phyloP scores from a whole-genome alignment of 2,113 vertebrate genomes.

The Fulica atra region DNA sequence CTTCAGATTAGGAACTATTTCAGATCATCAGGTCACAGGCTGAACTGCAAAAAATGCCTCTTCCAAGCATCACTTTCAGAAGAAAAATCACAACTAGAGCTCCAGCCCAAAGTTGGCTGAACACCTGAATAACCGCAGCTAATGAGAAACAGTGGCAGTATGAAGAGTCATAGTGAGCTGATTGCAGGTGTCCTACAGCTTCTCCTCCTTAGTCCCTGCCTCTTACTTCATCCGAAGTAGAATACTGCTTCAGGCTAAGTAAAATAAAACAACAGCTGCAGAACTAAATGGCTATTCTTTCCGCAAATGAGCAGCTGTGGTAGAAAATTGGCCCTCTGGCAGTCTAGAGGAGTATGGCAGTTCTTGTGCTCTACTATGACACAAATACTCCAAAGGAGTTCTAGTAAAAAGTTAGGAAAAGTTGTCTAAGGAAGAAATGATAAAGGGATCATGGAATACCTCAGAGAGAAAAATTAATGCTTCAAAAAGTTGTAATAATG shows the following conservation, averaged over 20 bases:
- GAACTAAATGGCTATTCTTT: conserved; percentile 52
- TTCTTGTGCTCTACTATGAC: neutral
- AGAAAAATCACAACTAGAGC: neutral
- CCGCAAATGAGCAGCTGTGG: conserved; percentile 57
- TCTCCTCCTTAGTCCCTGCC: conserved; percentile 26
- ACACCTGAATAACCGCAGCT: neutral
- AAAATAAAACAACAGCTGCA: conserved; percentile 69
- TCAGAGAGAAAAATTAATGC: neutral
- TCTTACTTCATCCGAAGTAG: conserved; percentile 41
- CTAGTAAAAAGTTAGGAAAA: neutral
- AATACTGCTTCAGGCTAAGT: conserved; percentile 49
- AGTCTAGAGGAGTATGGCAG: neutral
- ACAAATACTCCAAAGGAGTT: neutral
- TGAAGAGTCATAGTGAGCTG: neutral
- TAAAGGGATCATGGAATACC: neutral
- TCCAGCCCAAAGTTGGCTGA: neutral
- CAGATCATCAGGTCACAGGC: conserved; percentile 2
- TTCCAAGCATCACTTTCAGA: neutral
- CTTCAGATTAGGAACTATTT: neutral
- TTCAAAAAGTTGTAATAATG: conserved; percentile 7
- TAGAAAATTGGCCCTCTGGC: conserved; percentile 49
- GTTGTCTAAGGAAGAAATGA: neutral
- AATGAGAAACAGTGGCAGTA: neutral
- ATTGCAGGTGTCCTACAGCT: conserved; percentile 30
- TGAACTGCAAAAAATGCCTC: neutral